phyloP scores from a whole-genome alignment of 2,888 invertebrate species.

The Gasteruption jaculator region DNA sequence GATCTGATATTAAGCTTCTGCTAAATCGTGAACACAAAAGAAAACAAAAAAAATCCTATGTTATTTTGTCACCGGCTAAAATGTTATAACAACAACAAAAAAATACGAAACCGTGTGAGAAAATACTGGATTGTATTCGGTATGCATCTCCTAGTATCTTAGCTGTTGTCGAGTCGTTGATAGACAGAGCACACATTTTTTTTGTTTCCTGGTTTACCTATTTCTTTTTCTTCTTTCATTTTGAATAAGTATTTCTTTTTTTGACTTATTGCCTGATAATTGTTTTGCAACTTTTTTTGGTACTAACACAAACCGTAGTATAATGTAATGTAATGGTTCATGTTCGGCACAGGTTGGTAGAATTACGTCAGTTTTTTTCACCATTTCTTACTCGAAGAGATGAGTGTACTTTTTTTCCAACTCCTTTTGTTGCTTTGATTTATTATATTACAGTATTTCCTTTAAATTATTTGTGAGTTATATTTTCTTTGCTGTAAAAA shows the following conservation, averaged over 20 bases:
- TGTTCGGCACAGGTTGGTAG: conserved; percentile 43
- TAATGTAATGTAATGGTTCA: conserved; percentile 29
- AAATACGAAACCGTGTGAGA: conserved; percentile 29
- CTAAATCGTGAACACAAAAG: conserved; percentile 36
- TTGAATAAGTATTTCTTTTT: conserved; percentile 30
- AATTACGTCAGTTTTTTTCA: no score
- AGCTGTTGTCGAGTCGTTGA: conserved; percentile 52
- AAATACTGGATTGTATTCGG: conserved; percentile 38
- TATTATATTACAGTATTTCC: conserved; percentile 8
- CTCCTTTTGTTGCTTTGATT: conserved; percentile 9
- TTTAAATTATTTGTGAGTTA: no score
- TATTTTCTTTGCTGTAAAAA: no score
- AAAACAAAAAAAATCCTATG: conserved; percentile 28
- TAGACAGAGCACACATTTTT: conserved; percentile 48
- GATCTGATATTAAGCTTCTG: conserved; percentile 30
- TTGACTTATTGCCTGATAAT: conserved; percentile 39
- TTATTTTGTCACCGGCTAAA: conserved; percentile 34
- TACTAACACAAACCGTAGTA: conserved; percentile 39
- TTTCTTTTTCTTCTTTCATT: conserved; percentile 24
- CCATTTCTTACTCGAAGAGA: conserved; percentile 1
- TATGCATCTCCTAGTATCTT: conserved; percentile 46
- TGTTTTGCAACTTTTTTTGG: conserved; percentile 40
- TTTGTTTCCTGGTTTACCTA: conserved; percentile 33
- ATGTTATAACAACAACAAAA: no score
- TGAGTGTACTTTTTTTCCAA: conserved; percentile 2